Conservation (phyloP, 1,140 invertebrate genomes). For the Epicauta chinensis region DNA sequence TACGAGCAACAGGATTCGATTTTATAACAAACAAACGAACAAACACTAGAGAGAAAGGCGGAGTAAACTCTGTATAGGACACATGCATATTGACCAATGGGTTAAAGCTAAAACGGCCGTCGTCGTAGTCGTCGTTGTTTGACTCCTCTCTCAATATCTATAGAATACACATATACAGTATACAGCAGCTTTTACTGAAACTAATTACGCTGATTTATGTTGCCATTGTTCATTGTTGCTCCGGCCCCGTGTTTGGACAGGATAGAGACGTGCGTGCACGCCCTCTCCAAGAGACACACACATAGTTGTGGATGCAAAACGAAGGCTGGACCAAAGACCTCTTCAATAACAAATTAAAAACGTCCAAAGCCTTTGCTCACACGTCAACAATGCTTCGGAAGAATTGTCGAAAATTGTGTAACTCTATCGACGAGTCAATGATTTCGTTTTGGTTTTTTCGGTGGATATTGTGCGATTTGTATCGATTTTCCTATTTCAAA, state of each 20-base stretch:
- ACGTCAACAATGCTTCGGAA: too few species aligned
- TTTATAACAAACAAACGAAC: not conserved
- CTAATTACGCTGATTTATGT: conserved; percentile 64
- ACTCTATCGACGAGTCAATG: too few species aligned
- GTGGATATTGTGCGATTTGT: too few species aligned
- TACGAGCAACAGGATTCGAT: conserved; percentile 30
- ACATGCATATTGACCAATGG: conserved; percentile 40
- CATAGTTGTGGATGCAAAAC: not conserved
- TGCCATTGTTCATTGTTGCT: conserved; percentile 58
- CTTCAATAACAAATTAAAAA: too few species aligned
- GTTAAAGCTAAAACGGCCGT: conserved; percentile 15
- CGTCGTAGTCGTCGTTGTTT: conserved; percentile 13
- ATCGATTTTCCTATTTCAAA: too few species aligned
- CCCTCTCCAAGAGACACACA: conserved; percentile 22
- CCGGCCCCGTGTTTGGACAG: conserved; percentile 41
- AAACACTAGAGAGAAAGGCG: conserved; percentile 35
- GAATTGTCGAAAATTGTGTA: too few species aligned
- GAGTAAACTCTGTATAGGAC: conserved; percentile 35
- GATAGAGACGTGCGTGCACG: conserved; percentile 38
- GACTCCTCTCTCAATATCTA: conserved; percentile 33
- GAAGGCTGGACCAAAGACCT: too few species aligned
- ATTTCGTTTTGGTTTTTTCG: too few species aligned
- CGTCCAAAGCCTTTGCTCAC: too few species aligned
- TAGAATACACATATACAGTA: conserved; percentile 22
- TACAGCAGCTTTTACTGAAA: conserved; percentile 47